Conservation (phyloP, 2,888 invertebrate genomes). For the Graphium colonna region DNA sequence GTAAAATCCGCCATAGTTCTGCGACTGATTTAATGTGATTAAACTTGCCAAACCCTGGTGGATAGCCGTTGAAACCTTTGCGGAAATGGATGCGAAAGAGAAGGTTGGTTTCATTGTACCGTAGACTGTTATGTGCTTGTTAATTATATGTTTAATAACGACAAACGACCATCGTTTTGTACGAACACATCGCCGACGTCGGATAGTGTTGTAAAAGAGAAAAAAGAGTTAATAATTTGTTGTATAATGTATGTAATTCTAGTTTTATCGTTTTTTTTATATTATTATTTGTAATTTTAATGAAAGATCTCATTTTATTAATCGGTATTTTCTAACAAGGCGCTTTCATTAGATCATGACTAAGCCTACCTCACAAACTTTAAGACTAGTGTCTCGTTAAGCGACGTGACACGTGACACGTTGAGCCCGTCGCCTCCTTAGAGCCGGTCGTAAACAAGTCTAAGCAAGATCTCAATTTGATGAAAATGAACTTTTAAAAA, state of each 20-base stretch:
- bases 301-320: conserved; percentile 81
- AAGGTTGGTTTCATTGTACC: conserved; percentile 70
- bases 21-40: conserved; percentile 25
- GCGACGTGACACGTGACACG: conserved; percentile 32
- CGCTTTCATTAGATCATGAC: conserved; percentile 80
- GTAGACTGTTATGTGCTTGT: conserved; percentile 58
- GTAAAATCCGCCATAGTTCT: conserved; percentile 14
- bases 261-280: conserved; percentile 77
- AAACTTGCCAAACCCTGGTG: conserved; percentile 30
- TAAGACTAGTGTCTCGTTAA: conserved; percentile 57
- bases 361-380: conserved; percentile 79
- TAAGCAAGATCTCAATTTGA: conserved; percentile 80
- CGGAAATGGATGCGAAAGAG: conserved; percentile 37
- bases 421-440: conserved; percentile 31
- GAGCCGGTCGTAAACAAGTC: conserved; percentile 69
- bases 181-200: conserved; percentile 51
- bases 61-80: conserved; percentile 19
- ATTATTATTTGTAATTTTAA: conserved; percentile 79
- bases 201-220: conserved; percentile 62
- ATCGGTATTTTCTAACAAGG: conserved; percentile 81
- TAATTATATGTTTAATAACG: conserved; percentile 51
- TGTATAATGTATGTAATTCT: conserved; percentile 77
- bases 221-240: conserved; percentile 70
- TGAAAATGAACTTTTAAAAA: conserved; percentile 79
- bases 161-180: conserved; percentile 48